Evolutionary conservation across 2,888 invertebrate species (phyloP).

Genomic region (Eupsilia transversa): DNA sequence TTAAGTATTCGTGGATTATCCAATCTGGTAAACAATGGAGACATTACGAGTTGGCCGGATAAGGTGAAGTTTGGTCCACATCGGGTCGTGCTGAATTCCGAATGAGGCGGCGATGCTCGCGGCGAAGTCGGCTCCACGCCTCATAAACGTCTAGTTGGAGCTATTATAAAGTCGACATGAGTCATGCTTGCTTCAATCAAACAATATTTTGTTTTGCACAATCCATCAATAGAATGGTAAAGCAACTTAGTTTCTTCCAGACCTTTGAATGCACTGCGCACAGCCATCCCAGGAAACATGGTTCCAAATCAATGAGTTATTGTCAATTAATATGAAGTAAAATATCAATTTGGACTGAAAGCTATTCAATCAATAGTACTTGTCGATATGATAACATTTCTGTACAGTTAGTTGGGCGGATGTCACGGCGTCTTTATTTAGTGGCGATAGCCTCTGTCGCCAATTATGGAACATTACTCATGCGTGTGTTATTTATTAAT

Average conservation of each 20-base stretch:
- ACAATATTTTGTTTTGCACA: conserved; percentile 76
- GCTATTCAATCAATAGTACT: conserved; percentile 53
- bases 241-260: conserved; percentile 35
- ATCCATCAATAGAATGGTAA: conserved; percentile 57
- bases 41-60: conserved; percentile 86
- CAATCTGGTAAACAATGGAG: conserved; percentile 86
- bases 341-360: conserved; percentile 40
- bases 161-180: conserved; percentile 78
- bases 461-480: conserved; percentile 88
- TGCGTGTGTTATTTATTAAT: conserved; percentile 85
- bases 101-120: conserved; percentile 80
- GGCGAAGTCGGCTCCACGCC: conserved; percentile 60
- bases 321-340: conserved; percentile 45
- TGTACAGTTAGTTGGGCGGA: conserved; percentile 84
- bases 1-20: conserved; percentile 79
- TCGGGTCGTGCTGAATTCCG: conserved; percentile 85
- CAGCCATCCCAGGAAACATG: conserved; percentile 27
- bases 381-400: conserved; percentile 73
- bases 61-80: conserved; percentile 84
- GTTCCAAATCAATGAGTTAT: conserved; percentile 36
- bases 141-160: conserved; percentile 77
- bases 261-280: conserved; percentile 38
- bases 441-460: conserved; percentile 85
- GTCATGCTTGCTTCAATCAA: conserved; percentile 78
- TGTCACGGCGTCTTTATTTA: conserved; percentile 87